phyloP scores from a whole-genome alignment of 1,140 invertebrate genomes.

The Cydia pomonella region DNA sequence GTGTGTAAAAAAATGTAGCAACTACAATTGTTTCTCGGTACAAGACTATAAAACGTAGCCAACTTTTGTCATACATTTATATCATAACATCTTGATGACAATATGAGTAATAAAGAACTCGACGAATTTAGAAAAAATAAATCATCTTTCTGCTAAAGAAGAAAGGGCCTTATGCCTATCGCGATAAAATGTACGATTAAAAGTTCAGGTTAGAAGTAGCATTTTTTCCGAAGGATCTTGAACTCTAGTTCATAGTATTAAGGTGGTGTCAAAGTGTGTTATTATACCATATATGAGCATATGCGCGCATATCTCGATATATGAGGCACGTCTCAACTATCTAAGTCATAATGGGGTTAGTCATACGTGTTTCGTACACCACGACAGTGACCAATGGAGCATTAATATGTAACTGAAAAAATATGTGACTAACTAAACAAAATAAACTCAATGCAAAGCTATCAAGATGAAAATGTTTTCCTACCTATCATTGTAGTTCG shows the following conservation, averaged over 20 bases:
- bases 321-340: slow-evolving; percentile 16
- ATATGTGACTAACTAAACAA: not conserved
- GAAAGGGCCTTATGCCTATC: slow-evolving; percentile 42
- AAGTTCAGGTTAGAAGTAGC: not conserved
- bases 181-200: not conserved
- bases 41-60: slow-evolving; percentile 35
- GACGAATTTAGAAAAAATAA: slow-evolving; percentile 46
- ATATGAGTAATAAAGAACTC: slow-evolving; percentile 60
- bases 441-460: not conserved
- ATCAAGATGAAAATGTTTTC: no score
- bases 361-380: slow-evolving; percentile 2
- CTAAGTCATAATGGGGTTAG: slow-evolving; percentile 8
- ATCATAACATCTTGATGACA: slow-evolving; percentile 68
- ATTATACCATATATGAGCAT: not conserved
- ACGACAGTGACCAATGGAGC: not conserved
- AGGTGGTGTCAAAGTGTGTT: not conserved
- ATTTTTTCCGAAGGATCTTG: not conserved
- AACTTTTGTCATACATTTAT: slow-evolving; percentile 56
- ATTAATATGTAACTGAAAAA: no score
- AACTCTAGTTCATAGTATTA: not conserved
- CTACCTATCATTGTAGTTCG: no score
- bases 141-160: slow-evolving; percentile 36
- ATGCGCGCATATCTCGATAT: slow-evolving; percentile 19
- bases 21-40: slow-evolving; percentile 22
- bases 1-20: slow-evolving; percentile 29